phyloP scores from a whole-genome alignment of 2,888 invertebrate species.

The Tipula vernalis region DNA sequence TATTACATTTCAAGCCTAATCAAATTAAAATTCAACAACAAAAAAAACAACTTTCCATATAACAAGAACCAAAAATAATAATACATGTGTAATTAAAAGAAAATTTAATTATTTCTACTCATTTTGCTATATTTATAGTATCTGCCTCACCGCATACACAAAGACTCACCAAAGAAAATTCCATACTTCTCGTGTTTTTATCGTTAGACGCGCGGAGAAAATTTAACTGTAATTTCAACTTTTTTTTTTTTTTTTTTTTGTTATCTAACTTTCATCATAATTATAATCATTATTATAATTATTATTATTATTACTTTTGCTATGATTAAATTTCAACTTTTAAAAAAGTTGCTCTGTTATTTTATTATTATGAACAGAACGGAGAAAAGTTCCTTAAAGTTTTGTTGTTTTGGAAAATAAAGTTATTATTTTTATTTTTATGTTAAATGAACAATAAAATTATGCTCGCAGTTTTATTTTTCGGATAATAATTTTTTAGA shows the following conservation, averaged over 20 bases:
- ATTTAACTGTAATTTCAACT: background rate
- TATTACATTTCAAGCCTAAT: background rate
- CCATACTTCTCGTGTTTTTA: background rate
- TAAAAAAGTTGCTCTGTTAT: background rate
- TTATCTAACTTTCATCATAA: background rate
- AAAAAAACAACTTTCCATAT: background rate
- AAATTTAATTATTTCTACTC: background rate
- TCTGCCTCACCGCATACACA: background rate
- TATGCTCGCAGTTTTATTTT: background rate
- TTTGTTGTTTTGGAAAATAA: background rate
- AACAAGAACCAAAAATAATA: background rate
- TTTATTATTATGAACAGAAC: background rate
- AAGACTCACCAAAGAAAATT: background rate
- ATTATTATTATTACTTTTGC: background rate
- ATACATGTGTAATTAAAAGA: background rate
- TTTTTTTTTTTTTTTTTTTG: background rate
- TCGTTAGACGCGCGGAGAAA: background rate
- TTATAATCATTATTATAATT: background rate
- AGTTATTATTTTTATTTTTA: background rate
- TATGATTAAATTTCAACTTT: background rate
- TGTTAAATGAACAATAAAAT: background rate
- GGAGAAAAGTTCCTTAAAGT: background rate
- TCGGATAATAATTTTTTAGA: background rate
- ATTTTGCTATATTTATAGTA: background rate
- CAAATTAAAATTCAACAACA: background rate